Base-by-base conservation (phyloP, 2,888 invertebrate species). In the Geotrupes spiniger region DNA sequence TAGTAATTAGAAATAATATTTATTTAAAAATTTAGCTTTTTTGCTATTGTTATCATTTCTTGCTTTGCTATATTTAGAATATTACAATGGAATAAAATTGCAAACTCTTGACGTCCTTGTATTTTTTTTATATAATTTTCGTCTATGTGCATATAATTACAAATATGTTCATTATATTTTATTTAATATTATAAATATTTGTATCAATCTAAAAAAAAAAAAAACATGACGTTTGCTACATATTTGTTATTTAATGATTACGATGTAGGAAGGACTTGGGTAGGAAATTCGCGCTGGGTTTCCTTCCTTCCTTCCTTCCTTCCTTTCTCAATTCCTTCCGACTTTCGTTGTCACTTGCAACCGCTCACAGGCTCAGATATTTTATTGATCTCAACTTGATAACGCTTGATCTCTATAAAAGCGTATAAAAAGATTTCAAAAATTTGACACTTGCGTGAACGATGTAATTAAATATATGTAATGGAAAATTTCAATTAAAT, bases 231-330 rank as follows among this genome's bases (percentile, higher is more conserved):
- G 11, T n/a, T 33, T 12, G 9, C 12, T n/a, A n/a, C n/a, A n/a
- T n/a, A n/a, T 11, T 29, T 29, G 29, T 10, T 11, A 11, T 29
- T 29, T 29, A 11, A 10, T 6, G 11, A 33, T 33, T 15, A 33
- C 33, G 33, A 12, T 10, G 14, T 12, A 2, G 15, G 17, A 40
- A 14, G 16, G 41, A 40, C 14, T 11, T 26, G 33, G 53, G 55
- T 51, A 52, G 53, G 57, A 57, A 56, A 46, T 66, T 58, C 60
- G 60, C 56, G 51, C 60, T 59, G 56, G 59, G 56, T 59, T 63
- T 64, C 63, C 65, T 64, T 66, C 66, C 69, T 68, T 68, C 68
- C 68, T 69, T 65, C 65, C 64, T 49, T 50, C 51, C 53, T 52
- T 53, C 50, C 42, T 46, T 49, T n/a, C n/a, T n/a, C n/a, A n/a